A percentile compares a stretch with the other conserved stretches of the same genome.
Evolutionary conservation across 2,113 vertebrate species (phyloP).

Genomic region (Cyprinodon brontotheroides): DNA sequence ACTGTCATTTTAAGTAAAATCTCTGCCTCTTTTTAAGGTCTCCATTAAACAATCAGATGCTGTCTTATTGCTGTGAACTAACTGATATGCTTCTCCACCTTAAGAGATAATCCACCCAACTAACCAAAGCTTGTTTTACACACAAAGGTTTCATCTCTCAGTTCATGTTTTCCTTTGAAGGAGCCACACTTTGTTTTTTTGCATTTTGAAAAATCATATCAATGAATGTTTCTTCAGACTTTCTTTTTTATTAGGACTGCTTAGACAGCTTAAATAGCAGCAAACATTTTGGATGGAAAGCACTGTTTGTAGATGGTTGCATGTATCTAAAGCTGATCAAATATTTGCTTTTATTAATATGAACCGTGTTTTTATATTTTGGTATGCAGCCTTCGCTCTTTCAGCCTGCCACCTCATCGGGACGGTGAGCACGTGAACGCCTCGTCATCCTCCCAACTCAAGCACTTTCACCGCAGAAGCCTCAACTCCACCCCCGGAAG

Average conservation of each 20-base stretch:
- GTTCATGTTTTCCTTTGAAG: neutral
- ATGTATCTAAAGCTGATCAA: neutral
- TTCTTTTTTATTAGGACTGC: neutral
- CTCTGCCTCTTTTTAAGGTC: neutral
- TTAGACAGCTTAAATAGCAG: no score
- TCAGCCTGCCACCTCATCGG: constrained; percentile 83
- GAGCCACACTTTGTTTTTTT: neutral
- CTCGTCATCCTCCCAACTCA: constrained; percentile 30
- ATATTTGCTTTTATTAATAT: neutral
- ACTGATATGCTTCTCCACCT: neutral
- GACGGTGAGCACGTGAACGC: constrained; percentile 78
- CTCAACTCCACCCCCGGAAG: constrained; percentile 7
- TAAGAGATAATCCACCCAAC: neutral
- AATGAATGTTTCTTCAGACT: no score
- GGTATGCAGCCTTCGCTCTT: constrained; percentile 78
- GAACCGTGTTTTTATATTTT: neutral
- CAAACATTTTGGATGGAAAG: no score
- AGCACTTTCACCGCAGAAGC: constrained; percentile 19
- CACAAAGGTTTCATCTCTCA: neutral
- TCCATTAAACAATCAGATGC: neutral
- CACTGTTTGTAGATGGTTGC: neutral
- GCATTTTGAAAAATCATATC: no score
- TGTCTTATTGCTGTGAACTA: neutral
- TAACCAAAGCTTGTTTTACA: neutral
- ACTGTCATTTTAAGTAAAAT: neutral